A percentile compares a stretch with the other conserved stretches of the same genome.
phyloP scores from a whole-genome alignment of 2,113 vertebrate species.

The Fregetta grallaria region DNA sequence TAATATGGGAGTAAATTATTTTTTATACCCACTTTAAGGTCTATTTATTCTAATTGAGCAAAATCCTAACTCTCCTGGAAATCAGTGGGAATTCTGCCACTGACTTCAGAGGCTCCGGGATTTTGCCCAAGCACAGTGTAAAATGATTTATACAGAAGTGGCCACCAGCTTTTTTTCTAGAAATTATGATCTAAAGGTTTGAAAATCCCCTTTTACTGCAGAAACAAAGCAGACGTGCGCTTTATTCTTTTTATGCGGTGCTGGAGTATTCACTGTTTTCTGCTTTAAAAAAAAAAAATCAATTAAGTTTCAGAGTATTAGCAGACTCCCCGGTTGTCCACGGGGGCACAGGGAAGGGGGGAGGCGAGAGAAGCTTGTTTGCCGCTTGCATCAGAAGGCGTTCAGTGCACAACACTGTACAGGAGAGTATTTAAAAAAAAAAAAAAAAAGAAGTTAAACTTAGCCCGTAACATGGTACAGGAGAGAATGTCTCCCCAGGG shows the following conservation, averaged over 20 bases:
- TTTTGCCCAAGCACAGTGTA: background rate
- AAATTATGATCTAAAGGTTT: background rate
- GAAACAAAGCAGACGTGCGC: background rate
- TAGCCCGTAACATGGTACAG: background rate
- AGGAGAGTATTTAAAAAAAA: background rate
- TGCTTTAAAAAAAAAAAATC: background rate
- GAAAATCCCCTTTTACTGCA: background rate
- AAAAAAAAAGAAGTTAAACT: constrained; percentile 27
- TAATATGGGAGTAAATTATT: constrained; percentile 47
- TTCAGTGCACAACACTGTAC: background rate
- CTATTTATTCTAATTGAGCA: constrained; percentile 44
- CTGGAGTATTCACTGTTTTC: background rate
- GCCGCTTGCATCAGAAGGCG: background rate
- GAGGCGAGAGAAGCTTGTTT: background rate
- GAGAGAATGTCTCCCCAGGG: constrained; percentile 67
- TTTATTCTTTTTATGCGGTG: background rate
- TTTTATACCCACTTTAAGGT: constrained; percentile 55
- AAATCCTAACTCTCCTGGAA: constrained; percentile 10
- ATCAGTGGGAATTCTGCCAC: constrained; percentile 31
- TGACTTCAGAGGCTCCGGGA: background rate
- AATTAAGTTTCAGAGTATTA: background rate
- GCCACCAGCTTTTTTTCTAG: background rate
- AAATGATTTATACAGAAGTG: background rate
- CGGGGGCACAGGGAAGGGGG: background rate
- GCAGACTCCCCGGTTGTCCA: background rate